Conservation (phyloP, 2,888 invertebrate species). For the Dicranocentrus wangi region DNA sequence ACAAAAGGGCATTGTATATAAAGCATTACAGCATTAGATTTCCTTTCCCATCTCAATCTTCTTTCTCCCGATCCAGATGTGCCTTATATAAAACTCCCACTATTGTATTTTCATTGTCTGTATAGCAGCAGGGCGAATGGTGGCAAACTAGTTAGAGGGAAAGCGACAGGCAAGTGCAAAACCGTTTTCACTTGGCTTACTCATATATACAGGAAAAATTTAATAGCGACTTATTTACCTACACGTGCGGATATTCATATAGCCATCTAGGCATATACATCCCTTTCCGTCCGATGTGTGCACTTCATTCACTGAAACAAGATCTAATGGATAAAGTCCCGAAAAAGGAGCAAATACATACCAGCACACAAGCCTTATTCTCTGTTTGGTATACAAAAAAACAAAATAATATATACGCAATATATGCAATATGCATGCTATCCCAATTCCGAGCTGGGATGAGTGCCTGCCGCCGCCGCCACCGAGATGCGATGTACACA, state of each 20-base stretch:
- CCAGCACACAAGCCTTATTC: neutral
- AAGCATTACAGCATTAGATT: neutral
- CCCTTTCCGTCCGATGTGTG: slow-evolving; percentile 9
- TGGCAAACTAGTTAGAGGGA: neutral
- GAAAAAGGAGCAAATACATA: slow-evolving; percentile 25
- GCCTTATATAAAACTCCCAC: too few species aligned
- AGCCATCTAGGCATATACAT: neutral
- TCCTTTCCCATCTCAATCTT: neutral
- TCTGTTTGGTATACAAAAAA: slow-evolving; percentile 4
- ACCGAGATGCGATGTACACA: neutral
- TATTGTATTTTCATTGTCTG: too few species aligned
- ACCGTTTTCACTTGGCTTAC: neutral
- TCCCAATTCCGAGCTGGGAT: neutral
- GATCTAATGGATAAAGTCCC: slow-evolving; percentile 52
- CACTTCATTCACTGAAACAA: slow-evolving; percentile 23
- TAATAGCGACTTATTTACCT: slow-evolving; percentile 4
- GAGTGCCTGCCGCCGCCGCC: neutral
- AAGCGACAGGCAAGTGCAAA: neutral
- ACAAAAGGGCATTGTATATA: too few species aligned
- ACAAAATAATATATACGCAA: slow-evolving; percentile 38
- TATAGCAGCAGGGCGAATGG: neutral
- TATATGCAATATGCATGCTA: neutral
- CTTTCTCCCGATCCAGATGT: neutral
- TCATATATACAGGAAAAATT: slow-evolving; percentile 17
- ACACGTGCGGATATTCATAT: too few species aligned